Percentiles rank a stretch among this genome's conserved stretches.
Conservation (phyloP, 2,888 invertebrate genomes). For the Odontothrips loti region DNA sequence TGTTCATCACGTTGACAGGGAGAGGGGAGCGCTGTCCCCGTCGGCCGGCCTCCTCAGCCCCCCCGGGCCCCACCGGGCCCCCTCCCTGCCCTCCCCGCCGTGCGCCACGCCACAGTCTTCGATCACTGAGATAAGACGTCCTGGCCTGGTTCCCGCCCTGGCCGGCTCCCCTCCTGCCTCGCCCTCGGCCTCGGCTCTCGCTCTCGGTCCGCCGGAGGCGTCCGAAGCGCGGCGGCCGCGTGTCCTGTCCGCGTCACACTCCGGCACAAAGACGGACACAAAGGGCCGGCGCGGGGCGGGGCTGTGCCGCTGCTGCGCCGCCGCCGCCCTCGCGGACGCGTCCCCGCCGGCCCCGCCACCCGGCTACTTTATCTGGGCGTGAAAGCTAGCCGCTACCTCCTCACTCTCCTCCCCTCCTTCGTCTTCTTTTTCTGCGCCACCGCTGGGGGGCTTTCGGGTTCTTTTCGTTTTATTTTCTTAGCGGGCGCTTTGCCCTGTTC, state of each 20-base stretch:
- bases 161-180: too few species aligned
- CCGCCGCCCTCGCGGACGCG: neutral
- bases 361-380: too few species aligned
- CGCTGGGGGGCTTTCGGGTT: neutral
- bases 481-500: neutral
- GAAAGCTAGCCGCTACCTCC: neutral
- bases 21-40: neutral
- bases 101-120: too few species aligned
- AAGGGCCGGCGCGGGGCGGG: neutral
- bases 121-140: too few species aligned
- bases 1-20: neutral
- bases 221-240: neutral
- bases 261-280: neutral
- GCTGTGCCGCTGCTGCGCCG: neutral
- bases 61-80: neutral
- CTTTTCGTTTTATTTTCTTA: too few species aligned
- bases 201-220: neutral
- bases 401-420: neutral
- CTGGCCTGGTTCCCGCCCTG: too few species aligned
- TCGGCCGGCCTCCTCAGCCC: neutral
- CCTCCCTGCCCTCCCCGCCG: too few species aligned
- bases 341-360: too few species aligned
- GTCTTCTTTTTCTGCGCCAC: neutral
- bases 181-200: too few species aligned
- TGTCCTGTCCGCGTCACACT: neutral